Conservation (phyloP, 1,140 invertebrate genomes). For the Reticulitermes speratus region DNA sequence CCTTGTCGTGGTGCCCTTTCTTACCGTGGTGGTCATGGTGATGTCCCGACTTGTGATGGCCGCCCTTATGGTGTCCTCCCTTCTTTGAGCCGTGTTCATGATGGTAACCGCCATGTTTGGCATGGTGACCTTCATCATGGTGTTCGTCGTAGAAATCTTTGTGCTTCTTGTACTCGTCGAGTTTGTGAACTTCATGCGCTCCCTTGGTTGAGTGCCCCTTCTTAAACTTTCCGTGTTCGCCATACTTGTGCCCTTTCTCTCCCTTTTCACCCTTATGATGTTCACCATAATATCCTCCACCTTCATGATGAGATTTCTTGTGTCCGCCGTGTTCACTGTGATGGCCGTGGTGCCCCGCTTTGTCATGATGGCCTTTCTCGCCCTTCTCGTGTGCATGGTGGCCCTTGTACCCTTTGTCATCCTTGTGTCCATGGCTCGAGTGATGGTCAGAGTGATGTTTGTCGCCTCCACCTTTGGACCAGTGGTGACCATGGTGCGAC, state of each 20-base stretch:
- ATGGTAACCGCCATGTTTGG: conserved; percentile 60
- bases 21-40: conserved; percentile 61
- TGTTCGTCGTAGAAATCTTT: conserved; percentile 68
- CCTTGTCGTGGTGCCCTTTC: conserved; percentile 61
- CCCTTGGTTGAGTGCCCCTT: conserved; percentile 64
- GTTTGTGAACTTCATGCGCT: conserved; percentile 66
- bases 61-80: conserved; percentile 72
- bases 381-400: conserved; percentile 65
- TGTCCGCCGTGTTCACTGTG: conserved; percentile 68
- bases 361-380: conserved; percentile 65
- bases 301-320: conserved; percentile 56
- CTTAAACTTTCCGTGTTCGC: conserved; percentile 60
- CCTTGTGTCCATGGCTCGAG: conserved; percentile 58
- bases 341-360: conserved; percentile 61
- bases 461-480: conserved; percentile 57
- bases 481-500: conserved; percentile 41
- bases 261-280: conserved; percentile 36
- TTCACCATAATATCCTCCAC: conserved; percentile 32
- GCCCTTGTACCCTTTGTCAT: conserved; percentile 55
- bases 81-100: conserved; percentile 63
- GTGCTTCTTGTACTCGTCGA: conserved; percentile 71
- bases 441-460: conserved; percentile 60
- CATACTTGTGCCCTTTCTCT: conserved; percentile 50
- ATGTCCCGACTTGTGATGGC: conserved; percentile 65
- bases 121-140: conserved; percentile 61